Base-by-base conservation (phyloP, 2,797 vertebrate genomes). In the Gobio occitaniae region DNA sequence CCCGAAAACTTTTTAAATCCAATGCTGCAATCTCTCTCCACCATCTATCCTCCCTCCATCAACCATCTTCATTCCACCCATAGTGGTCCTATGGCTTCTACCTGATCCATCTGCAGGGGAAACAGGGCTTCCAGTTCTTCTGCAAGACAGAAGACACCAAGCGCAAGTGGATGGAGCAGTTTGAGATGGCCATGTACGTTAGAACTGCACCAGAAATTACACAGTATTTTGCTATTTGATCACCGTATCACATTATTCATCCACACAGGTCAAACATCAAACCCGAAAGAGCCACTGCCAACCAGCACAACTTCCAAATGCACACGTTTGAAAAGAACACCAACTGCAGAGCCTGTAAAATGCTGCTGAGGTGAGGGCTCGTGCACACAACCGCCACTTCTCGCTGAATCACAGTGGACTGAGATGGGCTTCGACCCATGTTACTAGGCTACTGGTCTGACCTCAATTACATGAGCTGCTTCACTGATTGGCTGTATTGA, bases 1-100 rank as follows among this genome's bases (percentile, higher is more conserved):
- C 36, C n/a, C 1, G 15, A n/a, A 32, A 44, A 61, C 6, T 25
- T 47, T 32, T 32, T 48, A 44, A 48, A 65, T 59, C 7, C 63
- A 50, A 9, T 54, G n/a, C 25, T 11, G 3, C 21, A 52, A 32
- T 36, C 13, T 69, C 61, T 13, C 3, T 54, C 25, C 25, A 61
- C 25, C 48, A 15, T 54, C n/a, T 38, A 19, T 54, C n/a, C 5
- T 59, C 16, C 50, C 71, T 70, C 36, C 77, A 7, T 75, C 0
- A 88, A 5, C 86, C 47, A 48, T 76, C 80, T 80, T 84, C 85
- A 70, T 48, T 80, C 72, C 47, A 63, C 7, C 50, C 63, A 0
- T 95, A 99, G 98, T 99, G 98, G 98, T 99, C 98, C 0, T 99
- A 99, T 0, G 98, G 98, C 59, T 99, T 99, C 95, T 99, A 98